Percentiles rank a stretch among this genome's conserved stretches.
Conservation (phyloP, 2,113 vertebrate species). For the Stomatorhinus ivindoensis region DNA sequence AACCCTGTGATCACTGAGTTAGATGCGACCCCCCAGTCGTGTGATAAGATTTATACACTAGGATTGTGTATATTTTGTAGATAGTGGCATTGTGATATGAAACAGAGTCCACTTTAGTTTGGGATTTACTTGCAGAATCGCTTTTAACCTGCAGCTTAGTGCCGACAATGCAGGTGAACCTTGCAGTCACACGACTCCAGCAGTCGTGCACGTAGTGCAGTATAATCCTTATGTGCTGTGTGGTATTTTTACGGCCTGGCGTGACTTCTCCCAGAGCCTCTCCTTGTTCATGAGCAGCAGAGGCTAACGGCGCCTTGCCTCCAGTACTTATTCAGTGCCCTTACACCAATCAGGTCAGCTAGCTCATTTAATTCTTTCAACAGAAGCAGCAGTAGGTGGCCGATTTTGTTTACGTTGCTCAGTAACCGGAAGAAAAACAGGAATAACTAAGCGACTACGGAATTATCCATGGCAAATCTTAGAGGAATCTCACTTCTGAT, state of each 20-base stretch:
- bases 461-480: not conserved
- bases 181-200: slow-evolving; percentile 28
- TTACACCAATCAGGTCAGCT: not conserved
- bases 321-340: slow-evolving; percentile 11
- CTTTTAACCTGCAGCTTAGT: not conserved
- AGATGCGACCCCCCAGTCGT: not conserved
- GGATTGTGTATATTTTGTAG: not conserved
- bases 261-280: slow-evolving; percentile 29
- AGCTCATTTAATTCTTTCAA: not conserved
- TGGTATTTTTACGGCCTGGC: slow-evolving; percentile 21
- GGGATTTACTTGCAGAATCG: not conserved
- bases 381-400: not conserved
- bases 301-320: slow-evolving; percentile 22
- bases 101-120: not conserved
- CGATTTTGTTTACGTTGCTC: not conserved
- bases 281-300: slow-evolving; percentile 15
- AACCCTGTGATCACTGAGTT: not conserved
- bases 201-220: slow-evolving; percentile 26
- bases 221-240: slow-evolving; percentile 12
- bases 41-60: not conserved
- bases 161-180: slow-evolving; percentile 31
- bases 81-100: not conserved
- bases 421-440: not conserved
- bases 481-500: not conserved
- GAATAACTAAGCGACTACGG: not conserved